These are phyloP conservation scores for Patagioenas fasciata DNA, from an alignment of 2,113 vertebrate species.

Conservation along the genomic window DNA sequence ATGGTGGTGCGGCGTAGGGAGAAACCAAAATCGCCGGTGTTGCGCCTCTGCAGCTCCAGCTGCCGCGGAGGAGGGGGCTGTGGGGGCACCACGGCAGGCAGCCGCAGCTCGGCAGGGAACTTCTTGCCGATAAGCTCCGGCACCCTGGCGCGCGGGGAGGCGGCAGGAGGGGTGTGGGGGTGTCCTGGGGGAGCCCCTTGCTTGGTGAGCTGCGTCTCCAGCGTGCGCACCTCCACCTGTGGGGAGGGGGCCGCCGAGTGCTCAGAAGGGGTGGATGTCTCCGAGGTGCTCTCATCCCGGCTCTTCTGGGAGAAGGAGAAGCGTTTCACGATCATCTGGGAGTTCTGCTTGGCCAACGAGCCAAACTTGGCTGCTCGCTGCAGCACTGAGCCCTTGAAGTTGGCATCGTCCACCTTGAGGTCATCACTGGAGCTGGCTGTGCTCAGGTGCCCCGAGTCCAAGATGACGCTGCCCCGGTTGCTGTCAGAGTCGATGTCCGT, in stretches of 20 bases:
- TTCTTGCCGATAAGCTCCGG: constrained; percentile 84
- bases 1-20: constrained; percentile 91
- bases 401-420: constrained; percentile 79
- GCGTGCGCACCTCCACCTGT: constrained; percentile 74
- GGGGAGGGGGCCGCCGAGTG: constrained; percentile 81
- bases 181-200: constrained; percentile 45
- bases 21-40: constrained; percentile 95
- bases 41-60: constrained; percentile 88
- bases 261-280: constrained; percentile 80
- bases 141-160: constrained; percentile 56
- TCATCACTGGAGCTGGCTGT: constrained; percentile 83
- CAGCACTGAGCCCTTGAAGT: constrained; percentile 83
- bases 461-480: constrained; percentile 78
- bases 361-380: constrained; percentile 90
- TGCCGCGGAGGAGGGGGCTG: constrained; percentile 80
- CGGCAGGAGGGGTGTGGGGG: background rate
- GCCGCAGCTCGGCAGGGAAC: constrained; percentile 82
- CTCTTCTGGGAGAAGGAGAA: constrained; percentile 84
- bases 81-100: constrained; percentile 80
- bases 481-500: constrained; percentile 82
- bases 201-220: constrained; percentile 71
- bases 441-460: constrained; percentile 80
- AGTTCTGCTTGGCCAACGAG: constrained; percentile 85
- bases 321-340: constrained; percentile 82
- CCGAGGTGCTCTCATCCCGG: constrained; percentile 81